Evolutionary conservation across 2,888 invertebrate species (phyloP).

Genomic region (Tetropium fuscum): DNA sequence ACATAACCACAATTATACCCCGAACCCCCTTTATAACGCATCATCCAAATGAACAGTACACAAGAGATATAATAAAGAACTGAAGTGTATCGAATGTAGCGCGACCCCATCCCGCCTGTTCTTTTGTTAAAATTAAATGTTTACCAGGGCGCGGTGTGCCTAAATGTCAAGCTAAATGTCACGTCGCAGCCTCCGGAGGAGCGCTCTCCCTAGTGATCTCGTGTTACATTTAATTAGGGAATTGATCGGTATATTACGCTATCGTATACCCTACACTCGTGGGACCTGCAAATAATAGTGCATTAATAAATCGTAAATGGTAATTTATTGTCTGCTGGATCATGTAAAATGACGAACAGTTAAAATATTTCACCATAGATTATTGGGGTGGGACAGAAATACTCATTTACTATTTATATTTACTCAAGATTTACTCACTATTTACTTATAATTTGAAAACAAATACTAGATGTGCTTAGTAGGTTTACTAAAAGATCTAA

Average conservation of each 20-base stretch:
- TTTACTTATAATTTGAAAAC: too few species aligned
- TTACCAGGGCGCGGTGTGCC: conserved; percentile 44
- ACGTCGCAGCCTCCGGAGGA: conserved; percentile 47
- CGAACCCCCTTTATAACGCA: not conserved
- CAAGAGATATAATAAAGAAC: conserved; percentile 5
- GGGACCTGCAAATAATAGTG: conserved; percentile 46
- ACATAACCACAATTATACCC: not conserved
- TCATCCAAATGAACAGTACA: conserved; percentile 11
- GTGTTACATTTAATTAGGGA: conserved; percentile 55
- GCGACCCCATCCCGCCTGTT: conserved; percentile 28
- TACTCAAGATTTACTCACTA: too few species aligned
- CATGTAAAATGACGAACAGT: too few species aligned
- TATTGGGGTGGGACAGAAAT: too few species aligned
- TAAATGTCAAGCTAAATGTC: conserved; percentile 59
- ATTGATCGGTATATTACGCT: conserved; percentile 45
- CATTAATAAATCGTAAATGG: too few species aligned
- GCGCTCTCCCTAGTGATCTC: conserved; percentile 45
- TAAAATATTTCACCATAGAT: too few species aligned
- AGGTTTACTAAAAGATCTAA: too few species aligned
- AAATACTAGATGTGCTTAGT: too few species aligned
- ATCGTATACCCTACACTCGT: conserved; percentile 44
- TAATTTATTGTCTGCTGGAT: too few species aligned
- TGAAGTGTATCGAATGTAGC: conserved; percentile 29
- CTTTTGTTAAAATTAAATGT: conserved; percentile 43
- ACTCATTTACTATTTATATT: too few species aligned